These are phyloP conservation scores for Unio delphinus DNA, from an alignment of 2,888 invertebrate species.

Conservation along the genomic window DNA sequence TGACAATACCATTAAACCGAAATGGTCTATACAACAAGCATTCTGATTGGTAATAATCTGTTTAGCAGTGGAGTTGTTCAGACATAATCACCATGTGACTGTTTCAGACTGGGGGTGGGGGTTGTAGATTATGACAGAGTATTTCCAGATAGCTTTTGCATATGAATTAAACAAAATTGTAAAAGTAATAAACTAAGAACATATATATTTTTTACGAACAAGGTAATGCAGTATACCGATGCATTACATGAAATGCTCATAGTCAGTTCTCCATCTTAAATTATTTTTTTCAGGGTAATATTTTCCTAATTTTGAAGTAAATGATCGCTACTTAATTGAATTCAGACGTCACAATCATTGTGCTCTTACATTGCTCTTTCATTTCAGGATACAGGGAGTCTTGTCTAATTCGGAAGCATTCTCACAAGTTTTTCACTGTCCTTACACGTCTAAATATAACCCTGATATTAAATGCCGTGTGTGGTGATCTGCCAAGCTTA, in stretches of 20 bases:
- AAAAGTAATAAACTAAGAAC: background rate
- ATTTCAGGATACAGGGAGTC: constrained; percentile 58
- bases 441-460: constrained; percentile 50
- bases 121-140: too few relatives aligned
- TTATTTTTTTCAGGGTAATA: background rate
- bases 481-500: constrained; percentile 33
- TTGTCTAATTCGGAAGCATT: constrained; percentile 59
- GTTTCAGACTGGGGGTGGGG: too few relatives aligned
- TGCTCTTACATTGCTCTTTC: background rate
- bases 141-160: too few relatives aligned
- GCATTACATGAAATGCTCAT: too few relatives aligned
- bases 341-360: background rate
- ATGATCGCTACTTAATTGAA: background rate
- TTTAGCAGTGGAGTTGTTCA: too few relatives aligned
- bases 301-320: background rate
- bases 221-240: background rate
- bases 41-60: too few relatives aligned
- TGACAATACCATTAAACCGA: too few relatives aligned
- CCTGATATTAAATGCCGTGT: constrained; percentile 56
- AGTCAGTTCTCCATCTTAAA: background rate
- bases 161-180: background rate
- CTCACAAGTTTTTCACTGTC: constrained; percentile 55
- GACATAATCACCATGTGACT: too few relatives aligned
- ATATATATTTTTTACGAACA: background rate
- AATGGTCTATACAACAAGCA: too few relatives aligned